Evolutionary conservation across 2,888 invertebrate species (phyloP).

Genomic region (Campoplex nolae): DNA sequence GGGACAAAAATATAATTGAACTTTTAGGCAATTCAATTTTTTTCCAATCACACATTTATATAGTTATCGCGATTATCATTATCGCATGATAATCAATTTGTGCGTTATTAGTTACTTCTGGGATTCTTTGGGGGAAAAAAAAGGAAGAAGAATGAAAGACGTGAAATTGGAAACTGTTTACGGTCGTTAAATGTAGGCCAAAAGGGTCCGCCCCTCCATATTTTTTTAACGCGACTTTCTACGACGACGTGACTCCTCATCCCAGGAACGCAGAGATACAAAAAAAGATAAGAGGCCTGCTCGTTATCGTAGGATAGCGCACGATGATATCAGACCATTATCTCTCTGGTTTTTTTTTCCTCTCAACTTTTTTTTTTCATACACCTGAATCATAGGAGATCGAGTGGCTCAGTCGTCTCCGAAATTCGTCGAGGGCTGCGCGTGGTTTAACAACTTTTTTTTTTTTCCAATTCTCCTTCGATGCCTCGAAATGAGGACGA

Average conservation of each 20-base stretch:
- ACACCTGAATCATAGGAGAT: conserved; percentile 50
- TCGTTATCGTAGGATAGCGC: conserved; percentile 77
- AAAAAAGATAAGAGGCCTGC: conserved; percentile 74
- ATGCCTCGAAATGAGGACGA: conserved; percentile 48
- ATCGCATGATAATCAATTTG: too few relatives aligned
- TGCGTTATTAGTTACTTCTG: too few relatives aligned
- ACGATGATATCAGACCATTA: conserved; percentile 75
- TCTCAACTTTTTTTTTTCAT: conserved; percentile 21
- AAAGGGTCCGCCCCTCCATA: conserved; percentile 42
- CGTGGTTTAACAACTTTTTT: not conserved
- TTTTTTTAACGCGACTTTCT: conserved; percentile 5
- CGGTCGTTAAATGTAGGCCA: conserved; percentile 72
- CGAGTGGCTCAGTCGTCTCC: conserved; percentile 55
- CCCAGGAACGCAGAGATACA: conserved; percentile 66
- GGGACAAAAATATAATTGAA: not conserved
- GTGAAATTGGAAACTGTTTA: conserved; percentile 23
- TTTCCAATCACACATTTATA: not conserved
- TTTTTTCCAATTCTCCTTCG: not conserved
- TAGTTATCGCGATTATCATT: too few relatives aligned
- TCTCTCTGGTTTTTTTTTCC: conserved; percentile 72
- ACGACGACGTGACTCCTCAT: conserved; percentile 56
- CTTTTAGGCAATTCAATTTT: not conserved
- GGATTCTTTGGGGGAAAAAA: too few relatives aligned
- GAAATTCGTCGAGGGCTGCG: conserved; percentile 44
- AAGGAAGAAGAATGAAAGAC: not conserved